Conservation (phyloP, 2,888 invertebrate species). For the Aspidiotus rigidus region DNA sequence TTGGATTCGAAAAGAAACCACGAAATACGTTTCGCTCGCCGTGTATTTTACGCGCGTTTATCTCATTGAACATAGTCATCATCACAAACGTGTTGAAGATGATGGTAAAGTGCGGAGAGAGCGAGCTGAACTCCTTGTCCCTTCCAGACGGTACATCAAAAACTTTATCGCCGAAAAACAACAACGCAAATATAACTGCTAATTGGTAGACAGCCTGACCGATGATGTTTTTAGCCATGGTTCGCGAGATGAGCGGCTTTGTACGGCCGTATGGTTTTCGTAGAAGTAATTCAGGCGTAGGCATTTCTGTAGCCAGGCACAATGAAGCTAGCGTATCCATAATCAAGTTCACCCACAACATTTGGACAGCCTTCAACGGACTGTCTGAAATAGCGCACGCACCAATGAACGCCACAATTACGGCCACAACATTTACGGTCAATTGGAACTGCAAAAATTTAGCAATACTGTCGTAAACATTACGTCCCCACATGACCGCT, state of each 20-base stretch:
- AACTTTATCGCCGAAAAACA: slow-evolving; percentile 49
- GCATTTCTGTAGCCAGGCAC: slow-evolving; percentile 51
- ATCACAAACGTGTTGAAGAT: slow-evolving; percentile 58
- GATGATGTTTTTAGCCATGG: slow-evolving; percentile 52
- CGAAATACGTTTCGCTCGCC: slow-evolving; percentile 55
- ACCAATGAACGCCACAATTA: slow-evolving; percentile 51
- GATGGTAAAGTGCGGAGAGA: slow-evolving; percentile 52
- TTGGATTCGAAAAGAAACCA: slow-evolving; percentile 50
- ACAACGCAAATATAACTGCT: slow-evolving; percentile 47
- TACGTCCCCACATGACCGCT: slow-evolving; percentile 55
- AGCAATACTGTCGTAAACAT: slow-evolving; percentile 54
- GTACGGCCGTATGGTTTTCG: slow-evolving; percentile 49
- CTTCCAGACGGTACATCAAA: slow-evolving; percentile 50
- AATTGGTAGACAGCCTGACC: slow-evolving; percentile 52
- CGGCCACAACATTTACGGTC: slow-evolving; percentile 53
- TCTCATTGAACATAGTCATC: slow-evolving; percentile 60
- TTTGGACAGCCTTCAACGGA: slow-evolving; percentile 48
- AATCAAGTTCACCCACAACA: slow-evolving; percentile 54
- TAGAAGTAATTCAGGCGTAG: slow-evolving; percentile 47
- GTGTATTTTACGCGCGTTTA: slow-evolving; percentile 57
- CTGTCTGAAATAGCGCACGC: slow-evolving; percentile 43
- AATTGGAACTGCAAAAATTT: slow-evolving; percentile 55
- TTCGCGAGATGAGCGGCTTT: slow-evolving; percentile 48
- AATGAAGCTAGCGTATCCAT: slow-evolving; percentile 54
- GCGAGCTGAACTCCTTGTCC: slow-evolving; percentile 35